phyloP scores from a whole-genome alignment of 2,113 vertebrate species.

The Megaceryle torquata region DNA sequence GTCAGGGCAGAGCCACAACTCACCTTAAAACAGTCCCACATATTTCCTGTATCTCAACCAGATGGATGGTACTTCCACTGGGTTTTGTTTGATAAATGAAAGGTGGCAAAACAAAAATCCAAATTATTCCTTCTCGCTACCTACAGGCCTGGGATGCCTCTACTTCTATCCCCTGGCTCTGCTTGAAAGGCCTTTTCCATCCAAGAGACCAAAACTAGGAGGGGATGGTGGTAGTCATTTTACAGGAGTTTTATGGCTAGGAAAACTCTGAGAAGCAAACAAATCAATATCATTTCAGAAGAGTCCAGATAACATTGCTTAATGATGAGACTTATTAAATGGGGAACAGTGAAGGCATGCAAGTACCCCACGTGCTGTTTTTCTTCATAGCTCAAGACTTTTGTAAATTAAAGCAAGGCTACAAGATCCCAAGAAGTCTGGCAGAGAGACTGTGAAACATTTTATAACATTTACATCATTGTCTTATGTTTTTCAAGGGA shows the following conservation, averaged over 20 bases:
- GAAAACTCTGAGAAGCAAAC: not conserved
- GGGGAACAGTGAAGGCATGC: not conserved
- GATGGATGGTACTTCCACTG: rapidly evolving
- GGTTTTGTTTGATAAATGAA: not conserved
- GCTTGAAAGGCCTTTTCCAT: not conserved
- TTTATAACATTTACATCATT: constrained; percentile 65
- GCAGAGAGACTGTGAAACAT: constrained; percentile 38
- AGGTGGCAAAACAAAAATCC: not conserved
- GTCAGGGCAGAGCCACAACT: not conserved
- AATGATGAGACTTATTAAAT: not conserved
- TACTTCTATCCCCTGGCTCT: not conserved
- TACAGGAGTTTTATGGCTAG: not conserved
- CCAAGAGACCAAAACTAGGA: not conserved
- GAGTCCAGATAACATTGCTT: not conserved
- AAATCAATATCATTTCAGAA: not conserved
- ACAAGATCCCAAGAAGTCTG: constrained; percentile 47
- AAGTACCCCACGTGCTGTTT: constrained; percentile 12
- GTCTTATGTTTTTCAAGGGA: constrained; percentile 63
- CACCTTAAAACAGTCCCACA: not conserved
- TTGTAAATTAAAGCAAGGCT: constrained; percentile 27
- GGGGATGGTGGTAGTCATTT: not conserved
- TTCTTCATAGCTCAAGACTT: constrained; percentile 19
- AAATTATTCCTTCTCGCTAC: not conserved
- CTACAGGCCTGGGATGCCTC: not conserved
- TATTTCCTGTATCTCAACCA: not conserved